Evolutionary conservation across 2,113 vertebrate genomes (phyloP), one percentile per base, ranked within the genome.

Genomic region (Felis catus): DNA sequence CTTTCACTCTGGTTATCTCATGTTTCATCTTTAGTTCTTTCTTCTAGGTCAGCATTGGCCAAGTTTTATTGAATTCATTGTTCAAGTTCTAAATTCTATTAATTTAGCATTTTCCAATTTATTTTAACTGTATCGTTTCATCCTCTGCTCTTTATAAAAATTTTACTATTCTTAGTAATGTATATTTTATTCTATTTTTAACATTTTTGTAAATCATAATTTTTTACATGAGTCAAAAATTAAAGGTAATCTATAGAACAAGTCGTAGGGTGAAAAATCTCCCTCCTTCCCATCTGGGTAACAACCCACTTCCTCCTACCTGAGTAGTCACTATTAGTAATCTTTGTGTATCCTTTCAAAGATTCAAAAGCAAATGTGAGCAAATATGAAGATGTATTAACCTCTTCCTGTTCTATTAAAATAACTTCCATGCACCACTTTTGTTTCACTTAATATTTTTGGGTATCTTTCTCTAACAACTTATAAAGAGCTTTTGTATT

Each of bases 41-140:
- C 29, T 82, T 61, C 79, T 76, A 53, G 18, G 31, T 65, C 58
- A 91, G 61, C 7, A 65, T 18, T 93, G 29, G 2, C 13, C 66
- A 11, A 88, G 36, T 81, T 85, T 80, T 58, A 10, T 63, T n/a
- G 53, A 84, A 84, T 45, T 41, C 41, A 53, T 92, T 84, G 82
- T 83, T 85, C 71, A 86, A 92, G 66, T 78, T 95, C n/a, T 82
- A 74, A 58, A 16, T 74, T 95, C 19, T 63, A 73, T 39, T 93
- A 61, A 78, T 92, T 81, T 82, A 27, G 5, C 58, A 10, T 87
- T 95, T 95, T 66, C 10, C 21, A 91, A 65, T 63, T 53, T 94
- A 36, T 15, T 55, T 74, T 39, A 74, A 84, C 19, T 83, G 39
- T 82, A 79, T 48, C 21, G 16, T 63, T 29, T 76, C 25, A 53